Base-by-base conservation (phyloP, 2,113 vertebrate genomes). In the Coptodon rendalli region DNA sequence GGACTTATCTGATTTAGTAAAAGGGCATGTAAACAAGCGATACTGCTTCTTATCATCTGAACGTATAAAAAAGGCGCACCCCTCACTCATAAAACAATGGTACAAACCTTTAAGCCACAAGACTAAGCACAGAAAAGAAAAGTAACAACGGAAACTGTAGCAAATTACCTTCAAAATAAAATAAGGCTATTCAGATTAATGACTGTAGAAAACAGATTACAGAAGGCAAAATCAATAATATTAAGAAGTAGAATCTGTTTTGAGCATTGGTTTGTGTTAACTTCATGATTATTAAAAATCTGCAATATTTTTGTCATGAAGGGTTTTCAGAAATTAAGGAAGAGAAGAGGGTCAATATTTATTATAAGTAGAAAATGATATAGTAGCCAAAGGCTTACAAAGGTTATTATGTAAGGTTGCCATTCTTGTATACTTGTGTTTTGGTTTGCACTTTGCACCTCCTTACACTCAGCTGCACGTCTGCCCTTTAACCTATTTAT, bases 141-240 rank as follows among this genome's bases (percentile, higher is more conserved):
- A 4, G 1, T 36, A 2, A 52, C n/a, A 86, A 68, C n/a, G 78
- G 83, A 91, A 92, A 14, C n/a, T 6, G 16, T 5, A 24, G 3
- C 2, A 6, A 3, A 1, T 1, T 2, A 13, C 22, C 56, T 92
- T 93, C 90, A 94, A 83, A 93, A 89, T 92, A 94, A 94, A 88
- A 86, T 5, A 48, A 59, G n/a, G 3, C 24, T 29, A 11, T 48
- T 52, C 6, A 2, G 4, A 11, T 61, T 29, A 61, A 34, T 19
- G 29, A 61, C 29, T 19, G 29, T 61, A 61, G 57, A 61, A 61
- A 61, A 61, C 29, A 3, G 57, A 52, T 52, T 78, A 50, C 24
- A 19, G 6, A 19, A 31, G 24, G 71, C 27, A 50, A 50, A 48
- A 19, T 31, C 7, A 24, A 71, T 14, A 9, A 24, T 9, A 14